Evolutionary conservation across 2,113 vertebrate species (phyloP).

Genomic region (Pygoscelis adeliae): DNA sequence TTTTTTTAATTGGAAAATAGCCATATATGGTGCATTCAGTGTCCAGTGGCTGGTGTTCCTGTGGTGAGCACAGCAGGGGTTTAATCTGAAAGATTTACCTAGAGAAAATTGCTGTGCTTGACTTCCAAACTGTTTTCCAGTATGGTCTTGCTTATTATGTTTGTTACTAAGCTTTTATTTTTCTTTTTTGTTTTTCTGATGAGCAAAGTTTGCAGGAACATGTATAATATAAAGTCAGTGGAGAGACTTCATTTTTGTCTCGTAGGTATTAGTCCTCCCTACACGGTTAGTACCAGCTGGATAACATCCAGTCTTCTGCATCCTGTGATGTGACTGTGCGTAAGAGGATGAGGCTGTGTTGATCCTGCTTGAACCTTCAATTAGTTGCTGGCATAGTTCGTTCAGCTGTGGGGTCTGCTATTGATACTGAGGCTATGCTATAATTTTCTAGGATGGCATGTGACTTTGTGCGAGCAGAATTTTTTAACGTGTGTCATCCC

Average conservation of each 20-base stretch:
- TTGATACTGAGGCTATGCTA: background rate
- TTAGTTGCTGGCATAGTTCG: background rate
- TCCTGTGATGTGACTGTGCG: background rate
- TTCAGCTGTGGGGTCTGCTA: background rate
- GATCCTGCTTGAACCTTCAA: background rate
- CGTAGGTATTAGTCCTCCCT: background rate
- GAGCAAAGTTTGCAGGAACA: background rate
- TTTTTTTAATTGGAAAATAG: background rate
- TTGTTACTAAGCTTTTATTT: background rate
- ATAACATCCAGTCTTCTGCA: background rate
- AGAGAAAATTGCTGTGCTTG: background rate
- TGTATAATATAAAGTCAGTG: accelerated
- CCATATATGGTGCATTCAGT: background rate
- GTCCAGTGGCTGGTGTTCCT: background rate
- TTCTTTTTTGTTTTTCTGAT: background rate
- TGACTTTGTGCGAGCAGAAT: background rate
- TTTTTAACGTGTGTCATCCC: background rate
- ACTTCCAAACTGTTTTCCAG: background rate
- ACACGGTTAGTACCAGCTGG: background rate
- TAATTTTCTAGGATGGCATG: background rate
- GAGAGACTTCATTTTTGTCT: background rate
- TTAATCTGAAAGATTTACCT: background rate
- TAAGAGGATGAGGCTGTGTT: background rate
- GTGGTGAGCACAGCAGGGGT: background rate
- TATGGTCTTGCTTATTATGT: background rate